phyloP scores from a whole-genome alignment of 2,888 invertebrate genomes.

The Lingula anatina region DNA sequence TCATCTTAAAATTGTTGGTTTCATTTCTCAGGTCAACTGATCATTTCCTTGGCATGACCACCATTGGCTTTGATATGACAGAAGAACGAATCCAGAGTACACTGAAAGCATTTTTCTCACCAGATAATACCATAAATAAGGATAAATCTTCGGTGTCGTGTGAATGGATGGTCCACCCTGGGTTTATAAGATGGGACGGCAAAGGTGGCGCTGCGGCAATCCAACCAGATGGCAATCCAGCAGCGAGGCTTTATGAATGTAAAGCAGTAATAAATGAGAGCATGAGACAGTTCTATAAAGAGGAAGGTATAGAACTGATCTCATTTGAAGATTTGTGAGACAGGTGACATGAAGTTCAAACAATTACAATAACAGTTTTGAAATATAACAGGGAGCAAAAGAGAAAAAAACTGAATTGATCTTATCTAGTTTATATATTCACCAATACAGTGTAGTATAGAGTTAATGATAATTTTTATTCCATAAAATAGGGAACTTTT shows the following conservation, averaged over 20 bases:
- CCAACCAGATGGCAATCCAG: conserved; percentile 35
- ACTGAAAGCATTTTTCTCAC: conserved; percentile 12
- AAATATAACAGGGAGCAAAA: too few species aligned
- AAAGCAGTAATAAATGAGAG: conserved; percentile 16
- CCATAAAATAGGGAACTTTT: too few species aligned
- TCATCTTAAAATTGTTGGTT: too few species aligned
- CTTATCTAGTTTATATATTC: too few species aligned
- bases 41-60: conserved; percentile 37
- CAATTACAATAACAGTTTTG: too few species aligned
- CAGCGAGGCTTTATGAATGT: conserved; percentile 36
- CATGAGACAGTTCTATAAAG: conserved; percentile 18
- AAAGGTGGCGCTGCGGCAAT: conserved; percentile 38
- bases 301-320: conserved; percentile 18
- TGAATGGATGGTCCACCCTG: conserved; percentile 50
- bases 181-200: conserved; percentile 23
- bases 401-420: too few species aligned
- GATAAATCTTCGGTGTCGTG: conserved; percentile 8
- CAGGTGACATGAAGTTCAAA: too few species aligned
- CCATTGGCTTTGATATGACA: conserved; percentile 35
- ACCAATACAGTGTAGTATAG: too few species aligned
- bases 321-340: conserved; percentile 15
- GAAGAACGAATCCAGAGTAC: conserved; percentile 15
- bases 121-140: background rate
- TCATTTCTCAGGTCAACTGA: conserved; percentile 21
- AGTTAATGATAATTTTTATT: too few species aligned